These are phyloP conservation scores for Eucera pruinosa DNA, from an alignment of 2,888 invertebrate species.

Conservation along the genomic window DNA sequence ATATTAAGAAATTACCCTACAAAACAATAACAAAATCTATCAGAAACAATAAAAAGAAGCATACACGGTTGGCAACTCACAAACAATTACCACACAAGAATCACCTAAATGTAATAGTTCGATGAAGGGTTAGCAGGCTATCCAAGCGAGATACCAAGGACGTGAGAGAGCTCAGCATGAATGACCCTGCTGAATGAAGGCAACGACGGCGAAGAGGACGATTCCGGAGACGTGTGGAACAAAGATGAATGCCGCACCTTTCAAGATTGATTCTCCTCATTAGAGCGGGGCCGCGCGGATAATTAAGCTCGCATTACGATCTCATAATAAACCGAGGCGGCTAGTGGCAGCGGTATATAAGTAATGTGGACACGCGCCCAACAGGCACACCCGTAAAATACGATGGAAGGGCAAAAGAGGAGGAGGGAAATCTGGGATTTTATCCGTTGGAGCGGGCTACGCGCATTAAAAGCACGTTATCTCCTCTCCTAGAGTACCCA, in stretches of 20 bases:
- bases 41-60: neutral
- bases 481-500: conserved; percentile 15
- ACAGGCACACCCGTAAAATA: conserved; percentile 57
- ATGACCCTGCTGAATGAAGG: conserved; percentile 55
- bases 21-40: too few species aligned
- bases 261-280: conserved; percentile 75
- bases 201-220: conserved; percentile 37
- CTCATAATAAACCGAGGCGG: conserved; percentile 65
- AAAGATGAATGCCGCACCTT: conserved; percentile 68
- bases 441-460: conserved; percentile 15
- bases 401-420: neutral
- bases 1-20: too few species aligned
- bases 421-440: neutral
- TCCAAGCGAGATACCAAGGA: conserved; percentile 31
- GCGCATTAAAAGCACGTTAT: conserved; percentile 68
- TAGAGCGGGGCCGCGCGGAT: conserved; percentile 62
- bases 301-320: conserved; percentile 74
- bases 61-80: too few species aligned
- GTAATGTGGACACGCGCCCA: conserved; percentile 47
- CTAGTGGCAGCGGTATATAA: neutral
- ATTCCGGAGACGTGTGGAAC: conserved; percentile 50
- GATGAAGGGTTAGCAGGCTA: conserved; percentile 25
- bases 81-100: neutral
- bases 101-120: neutral
- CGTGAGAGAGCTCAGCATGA: conserved; percentile 33